phyloP scores from a whole-genome alignment of 2,797 vertebrate genomes.

The Microctenopoma lineatum region DNA sequence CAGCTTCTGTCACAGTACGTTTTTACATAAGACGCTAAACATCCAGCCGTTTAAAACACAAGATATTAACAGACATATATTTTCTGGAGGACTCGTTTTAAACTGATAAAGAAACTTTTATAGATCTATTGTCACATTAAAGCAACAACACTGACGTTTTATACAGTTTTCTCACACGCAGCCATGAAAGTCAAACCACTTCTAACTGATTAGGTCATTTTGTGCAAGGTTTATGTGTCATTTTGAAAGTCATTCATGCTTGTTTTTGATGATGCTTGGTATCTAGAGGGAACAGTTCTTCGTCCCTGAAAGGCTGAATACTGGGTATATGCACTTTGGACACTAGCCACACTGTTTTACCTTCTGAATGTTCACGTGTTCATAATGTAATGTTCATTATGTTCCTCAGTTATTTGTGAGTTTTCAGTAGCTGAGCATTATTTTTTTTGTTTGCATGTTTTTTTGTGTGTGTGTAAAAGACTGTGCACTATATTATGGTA shows the following conservation, averaged over 20 bases:
- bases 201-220: neutral
- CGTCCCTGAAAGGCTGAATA: neutral
- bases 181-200: neutral
- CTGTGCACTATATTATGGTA: slow-evolving; percentile 25
- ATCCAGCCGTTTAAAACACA: neutral
- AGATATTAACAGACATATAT: neutral
- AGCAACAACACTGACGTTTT: slow-evolving; percentile 4
- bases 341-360: slow-evolving; percentile 2
- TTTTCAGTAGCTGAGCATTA: neutral
- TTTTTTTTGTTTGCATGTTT: neutral
- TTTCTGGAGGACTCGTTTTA: slow-evolving; percentile 7
- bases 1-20: neutral
- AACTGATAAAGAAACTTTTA: neutral
- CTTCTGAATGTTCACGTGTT: slow-evolving; percentile 1
- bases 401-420: slow-evolving; percentile 5
- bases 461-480: slow-evolving; percentile 13
- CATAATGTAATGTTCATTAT: neutral
- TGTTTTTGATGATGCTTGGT: neutral
- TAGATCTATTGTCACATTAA: neutral
- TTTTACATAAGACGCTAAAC: neutral
- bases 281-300: neutral
- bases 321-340: slow-evolving; percentile 19
- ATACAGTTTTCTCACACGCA: neutral
- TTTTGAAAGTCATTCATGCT: neutral
- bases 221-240: neutral